A percentile compares a stretch with the other conserved stretches of the same genome.
These are phyloP conservation scores for Eurypyga helias DNA, from an alignment of 2,113 vertebrate genomes.

Conservation along the genomic window DNA sequence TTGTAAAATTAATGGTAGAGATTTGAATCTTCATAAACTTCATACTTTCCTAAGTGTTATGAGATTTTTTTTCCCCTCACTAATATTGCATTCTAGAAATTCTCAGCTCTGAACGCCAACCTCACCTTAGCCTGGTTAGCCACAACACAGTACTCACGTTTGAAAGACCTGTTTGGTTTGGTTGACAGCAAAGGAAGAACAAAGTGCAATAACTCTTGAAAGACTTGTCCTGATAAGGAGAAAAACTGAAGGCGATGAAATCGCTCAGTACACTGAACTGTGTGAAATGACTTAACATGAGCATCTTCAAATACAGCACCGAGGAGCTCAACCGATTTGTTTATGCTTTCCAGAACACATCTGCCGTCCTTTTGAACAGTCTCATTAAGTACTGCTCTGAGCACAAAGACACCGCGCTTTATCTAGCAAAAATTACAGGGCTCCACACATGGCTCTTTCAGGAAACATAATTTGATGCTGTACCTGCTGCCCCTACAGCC, in stretches of 20 bases:
- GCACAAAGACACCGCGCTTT: neutral
- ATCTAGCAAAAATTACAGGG: neutral
- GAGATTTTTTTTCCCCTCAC: fast-evolving
- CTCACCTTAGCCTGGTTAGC: too few species aligned
- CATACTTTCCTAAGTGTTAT: neutral
- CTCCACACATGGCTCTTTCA: neutral
- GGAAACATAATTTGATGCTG: neutral
- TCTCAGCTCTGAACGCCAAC: neutral
- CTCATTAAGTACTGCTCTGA: neutral
- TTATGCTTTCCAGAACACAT: neutral
- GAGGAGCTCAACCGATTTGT: neutral
- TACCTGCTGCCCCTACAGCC: neutral
- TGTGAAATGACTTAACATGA: neutral
- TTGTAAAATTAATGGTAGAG: neutral
- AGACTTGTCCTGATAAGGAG: neutral
- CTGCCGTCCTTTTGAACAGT: neutral
- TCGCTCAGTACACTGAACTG: neutral
- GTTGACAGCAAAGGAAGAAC: neutral
- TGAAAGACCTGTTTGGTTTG: neutral
- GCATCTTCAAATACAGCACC: conserved; percentile 12
- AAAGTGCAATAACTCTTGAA: neutral
- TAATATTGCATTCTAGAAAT: neutral
- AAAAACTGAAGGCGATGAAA: neutral
- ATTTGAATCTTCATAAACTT: neutral
- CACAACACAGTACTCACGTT: neutral